These are phyloP conservation scores for Abrostola triplasia DNA, from an alignment of 2,888 invertebrate genomes.

Conservation along the genomic window DNA sequence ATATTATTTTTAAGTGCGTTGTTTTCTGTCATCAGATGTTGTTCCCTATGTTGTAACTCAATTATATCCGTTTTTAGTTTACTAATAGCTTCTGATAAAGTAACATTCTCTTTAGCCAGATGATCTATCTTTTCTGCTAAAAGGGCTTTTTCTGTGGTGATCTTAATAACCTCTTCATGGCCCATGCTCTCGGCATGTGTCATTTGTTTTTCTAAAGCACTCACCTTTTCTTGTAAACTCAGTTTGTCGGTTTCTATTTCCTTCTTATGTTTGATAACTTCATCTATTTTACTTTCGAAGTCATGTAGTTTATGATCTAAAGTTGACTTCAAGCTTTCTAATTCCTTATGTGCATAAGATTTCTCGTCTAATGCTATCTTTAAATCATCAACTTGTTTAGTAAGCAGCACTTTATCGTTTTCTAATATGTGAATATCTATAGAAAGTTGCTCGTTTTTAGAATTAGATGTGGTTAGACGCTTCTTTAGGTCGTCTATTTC, in stretches of 20 bases:
- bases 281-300: constrained; percentile 48
- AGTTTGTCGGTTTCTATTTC: constrained; percentile 65
- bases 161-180: constrained; percentile 46
- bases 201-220: constrained; percentile 52
- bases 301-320: constrained; percentile 50
- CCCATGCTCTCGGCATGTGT: constrained; percentile 33
- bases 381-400: constrained; percentile 81
- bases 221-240: constrained; percentile 62
- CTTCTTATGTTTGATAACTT: constrained; percentile 41
- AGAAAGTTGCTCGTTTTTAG: constrained; percentile 83
- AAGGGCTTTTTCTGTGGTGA: constrained; percentile 57
- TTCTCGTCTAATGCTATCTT: constrained; percentile 63
- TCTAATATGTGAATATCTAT: constrained; percentile 86
- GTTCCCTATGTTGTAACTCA: constrained; percentile 53
- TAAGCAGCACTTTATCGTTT: constrained; percentile 85
- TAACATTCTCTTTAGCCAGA: constrained; percentile 62
- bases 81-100: constrained; percentile 57
- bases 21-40: constrained; percentile 61
- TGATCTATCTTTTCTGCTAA: constrained; percentile 56
- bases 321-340: constrained; percentile 43
- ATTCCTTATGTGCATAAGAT: constrained; percentile 44
- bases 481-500: constrained; percentile 82
- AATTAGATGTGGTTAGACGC: constrained; percentile 71
- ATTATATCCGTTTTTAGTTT: constrained; percentile 58
- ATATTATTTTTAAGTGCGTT: constrained; percentile 58